Evolutionary conservation across 2,113 vertebrate genomes (phyloP).

Genomic region (Calyptomena viridis): DNA sequence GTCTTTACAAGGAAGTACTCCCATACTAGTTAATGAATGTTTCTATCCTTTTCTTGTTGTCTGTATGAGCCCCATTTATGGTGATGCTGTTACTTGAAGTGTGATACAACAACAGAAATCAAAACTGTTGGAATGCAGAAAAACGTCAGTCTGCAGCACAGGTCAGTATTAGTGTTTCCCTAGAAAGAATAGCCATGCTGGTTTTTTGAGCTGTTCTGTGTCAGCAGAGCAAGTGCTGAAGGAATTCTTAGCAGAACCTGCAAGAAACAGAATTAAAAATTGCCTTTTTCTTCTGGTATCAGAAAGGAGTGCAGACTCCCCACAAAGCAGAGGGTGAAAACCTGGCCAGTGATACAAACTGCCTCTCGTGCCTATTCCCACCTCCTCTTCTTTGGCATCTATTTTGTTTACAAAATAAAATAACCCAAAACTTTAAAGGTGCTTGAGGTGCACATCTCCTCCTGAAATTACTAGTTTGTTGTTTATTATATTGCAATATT

Average conservation of each 20-base stretch:
- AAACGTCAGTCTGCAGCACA: neutral
- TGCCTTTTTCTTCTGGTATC: neutral
- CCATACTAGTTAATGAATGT: neutral
- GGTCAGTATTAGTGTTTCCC: accelerated
- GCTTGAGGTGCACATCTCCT: neutral
- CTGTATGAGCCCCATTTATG: neutral
- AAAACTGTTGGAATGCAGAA: neutral
- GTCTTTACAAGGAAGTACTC: neutral
- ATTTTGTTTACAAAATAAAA: neutral
- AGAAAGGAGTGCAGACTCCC: neutral
- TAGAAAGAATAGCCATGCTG: neutral
- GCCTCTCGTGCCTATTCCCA: neutral
- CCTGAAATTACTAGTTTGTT: neutral
- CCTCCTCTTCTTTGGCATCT: no score
- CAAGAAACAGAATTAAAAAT: neutral
- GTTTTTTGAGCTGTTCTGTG: neutral
- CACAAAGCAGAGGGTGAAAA: neutral
- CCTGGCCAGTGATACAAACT: neutral
- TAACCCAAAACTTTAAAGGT: neutral
- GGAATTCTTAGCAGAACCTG: neutral
- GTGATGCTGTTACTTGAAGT: neutral
- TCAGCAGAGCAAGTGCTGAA: neutral
- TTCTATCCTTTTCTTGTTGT: neutral
- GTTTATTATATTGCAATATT: neutral
- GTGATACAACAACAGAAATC: neutral